A percentile compares a stretch with the other conserved stretches of the same genome.
Evolutionary conservation across 2,888 invertebrate genomes (phyloP).

Genomic region (Lithodes maja): DNA sequence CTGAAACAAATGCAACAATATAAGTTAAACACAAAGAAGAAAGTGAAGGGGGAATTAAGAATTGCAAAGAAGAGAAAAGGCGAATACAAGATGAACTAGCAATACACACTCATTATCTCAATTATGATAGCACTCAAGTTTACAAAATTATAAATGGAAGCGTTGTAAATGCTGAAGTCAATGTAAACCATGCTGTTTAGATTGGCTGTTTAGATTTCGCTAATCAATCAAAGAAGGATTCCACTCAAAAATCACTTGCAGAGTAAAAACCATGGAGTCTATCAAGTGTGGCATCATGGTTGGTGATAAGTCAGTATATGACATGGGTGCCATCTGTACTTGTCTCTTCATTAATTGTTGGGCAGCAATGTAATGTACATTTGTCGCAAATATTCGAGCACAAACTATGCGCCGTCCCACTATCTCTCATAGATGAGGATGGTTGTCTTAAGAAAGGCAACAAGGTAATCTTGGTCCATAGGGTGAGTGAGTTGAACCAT

Average conservation of each 20-base stretch:
- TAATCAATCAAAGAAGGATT: not conserved
- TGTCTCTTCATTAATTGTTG: not conserved
- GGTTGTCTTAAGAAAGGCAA: not conserved
- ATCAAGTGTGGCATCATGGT: slow-evolving; percentile 24
- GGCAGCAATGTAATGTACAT: slow-evolving; percentile 4
- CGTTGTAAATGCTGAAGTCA: not conserved
- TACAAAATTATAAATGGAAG: slow-evolving; percentile 16
- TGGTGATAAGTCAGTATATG: slow-evolving; percentile 15
- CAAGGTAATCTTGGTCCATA: slow-evolving; percentile 15
- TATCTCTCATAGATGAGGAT: slow-evolving; percentile 17
- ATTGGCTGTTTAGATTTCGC: slow-evolving; percentile 17
- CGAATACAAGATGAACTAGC: not conserved
- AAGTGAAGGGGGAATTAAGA: not conserved
- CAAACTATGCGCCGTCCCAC: slow-evolving; percentile 18
- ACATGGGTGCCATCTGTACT: slow-evolving; percentile 37
- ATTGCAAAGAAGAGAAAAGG: not conserved
- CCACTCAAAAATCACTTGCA: not conserved
- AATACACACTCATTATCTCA: not conserved
- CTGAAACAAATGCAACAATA: not conserved
- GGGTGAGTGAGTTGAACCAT: slow-evolving; percentile 9
- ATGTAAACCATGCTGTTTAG: slow-evolving; percentile 6
- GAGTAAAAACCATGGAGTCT: slow-evolving; percentile 26
- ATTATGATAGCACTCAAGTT: not conserved
- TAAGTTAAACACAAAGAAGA: not conserved
- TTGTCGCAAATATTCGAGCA: slow-evolving; percentile 1